These are phyloP conservation scores for Tiaroga cobitis DNA, from an alignment of 2,797 vertebrate species.

Conservation along the genomic window DNA sequence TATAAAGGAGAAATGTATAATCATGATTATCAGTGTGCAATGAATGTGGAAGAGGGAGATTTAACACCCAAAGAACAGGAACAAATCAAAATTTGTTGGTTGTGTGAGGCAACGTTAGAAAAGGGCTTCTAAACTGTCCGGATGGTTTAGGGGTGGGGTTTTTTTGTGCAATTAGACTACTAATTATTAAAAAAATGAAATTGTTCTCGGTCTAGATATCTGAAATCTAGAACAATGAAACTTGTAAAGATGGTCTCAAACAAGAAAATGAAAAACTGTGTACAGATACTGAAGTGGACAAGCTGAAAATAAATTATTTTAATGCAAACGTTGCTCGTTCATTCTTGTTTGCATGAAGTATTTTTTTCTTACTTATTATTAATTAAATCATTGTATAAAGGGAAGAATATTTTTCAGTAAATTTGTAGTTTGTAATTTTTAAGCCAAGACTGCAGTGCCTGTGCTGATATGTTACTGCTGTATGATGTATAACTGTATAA, in stretches of 20 bases:
- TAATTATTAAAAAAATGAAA: neutral
- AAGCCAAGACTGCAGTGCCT: neutral
- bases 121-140: neutral
- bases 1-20: neutral
- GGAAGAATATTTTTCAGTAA: neutral
- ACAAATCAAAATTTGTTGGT: neutral
- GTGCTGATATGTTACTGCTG: too few relatives aligned
- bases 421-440: neutral
- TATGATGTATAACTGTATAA: too few relatives aligned
- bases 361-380: neutral
- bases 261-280: neutral
- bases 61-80: neutral
- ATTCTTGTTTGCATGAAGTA: neutral
- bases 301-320: constrained; percentile 42
- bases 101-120: neutral
- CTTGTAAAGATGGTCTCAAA: constrained; percentile 12
- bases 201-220: neutral
- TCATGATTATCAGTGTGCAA: neutral
- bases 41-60: neutral
- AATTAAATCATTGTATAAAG: neutral
- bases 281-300: neutral
- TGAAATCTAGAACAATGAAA: neutral
- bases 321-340: neutral
- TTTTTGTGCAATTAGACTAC: constrained; percentile 3
- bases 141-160: neutral